Percentiles rank a stretch among this genome's conserved stretches.
Conservation (phyloP, 1,140 invertebrate genomes). For the Physella acuta region DNA sequence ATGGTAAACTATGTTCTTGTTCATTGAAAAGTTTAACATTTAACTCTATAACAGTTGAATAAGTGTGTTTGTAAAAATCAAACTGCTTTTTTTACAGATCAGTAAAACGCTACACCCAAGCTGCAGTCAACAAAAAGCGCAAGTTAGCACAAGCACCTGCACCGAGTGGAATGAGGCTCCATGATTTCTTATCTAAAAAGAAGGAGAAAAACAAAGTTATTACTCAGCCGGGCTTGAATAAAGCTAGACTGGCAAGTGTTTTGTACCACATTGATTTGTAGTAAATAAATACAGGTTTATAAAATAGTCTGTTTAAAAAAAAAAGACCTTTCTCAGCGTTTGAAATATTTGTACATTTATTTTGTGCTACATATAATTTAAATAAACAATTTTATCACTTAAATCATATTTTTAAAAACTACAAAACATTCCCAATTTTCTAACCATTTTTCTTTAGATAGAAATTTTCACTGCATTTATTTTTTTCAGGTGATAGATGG, state of each 20-base stretch:
- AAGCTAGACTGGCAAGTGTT: background rate
- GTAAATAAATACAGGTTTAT: background rate
- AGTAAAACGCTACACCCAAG: slow-evolving; percentile 54
- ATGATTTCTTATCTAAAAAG: slow-evolving; percentile 65
- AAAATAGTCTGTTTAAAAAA: too few species aligned
- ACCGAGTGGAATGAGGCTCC: slow-evolving; percentile 74
- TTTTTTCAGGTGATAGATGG: slow-evolving; percentile 51
- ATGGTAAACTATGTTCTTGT: too few species aligned
- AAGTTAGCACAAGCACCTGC: slow-evolving; percentile 83
- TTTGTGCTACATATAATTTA: too few species aligned
- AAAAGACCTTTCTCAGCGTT: too few species aligned
- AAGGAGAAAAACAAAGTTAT: slow-evolving; percentile 41
- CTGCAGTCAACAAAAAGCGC: slow-evolving; percentile 77
- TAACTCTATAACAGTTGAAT: too few species aligned
- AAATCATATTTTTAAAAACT: too few species aligned
- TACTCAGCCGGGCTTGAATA: background rate
- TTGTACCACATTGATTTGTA: background rate
- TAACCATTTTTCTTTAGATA: too few species aligned
- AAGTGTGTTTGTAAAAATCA: slow-evolving; percentile 72
- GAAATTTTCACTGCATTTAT: too few species aligned
- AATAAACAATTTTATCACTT: too few species aligned
- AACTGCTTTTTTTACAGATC: slow-evolving; percentile 57
- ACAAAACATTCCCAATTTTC: too few species aligned
- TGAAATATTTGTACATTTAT: too few species aligned
- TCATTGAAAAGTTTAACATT: too few species aligned